These are phyloP conservation scores for Limonius californicus DNA, from an alignment of 1,140 invertebrate genomes.

Conservation along the genomic window DNA sequence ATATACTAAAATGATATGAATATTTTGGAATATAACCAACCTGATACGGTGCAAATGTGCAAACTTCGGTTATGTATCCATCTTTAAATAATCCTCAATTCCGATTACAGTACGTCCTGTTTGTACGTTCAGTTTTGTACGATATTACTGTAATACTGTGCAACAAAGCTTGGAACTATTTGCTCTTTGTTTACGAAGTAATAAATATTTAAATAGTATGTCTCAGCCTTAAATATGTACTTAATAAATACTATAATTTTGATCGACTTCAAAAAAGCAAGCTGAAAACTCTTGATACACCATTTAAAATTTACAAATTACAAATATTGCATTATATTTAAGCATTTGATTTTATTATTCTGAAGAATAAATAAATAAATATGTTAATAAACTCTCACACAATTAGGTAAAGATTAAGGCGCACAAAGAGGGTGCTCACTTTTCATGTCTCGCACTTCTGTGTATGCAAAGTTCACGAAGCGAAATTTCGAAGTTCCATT, in stretches of 20 bases:
- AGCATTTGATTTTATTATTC: conserved; percentile 1
- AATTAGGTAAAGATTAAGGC: conserved; percentile 5
- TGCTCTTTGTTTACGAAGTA: background rate
- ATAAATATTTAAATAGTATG: background rate
- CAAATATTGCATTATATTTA: background rate
- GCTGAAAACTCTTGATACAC: background rate
- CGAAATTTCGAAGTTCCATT: too few relatives aligned
- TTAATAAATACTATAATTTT: background rate
- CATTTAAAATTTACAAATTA: background rate
- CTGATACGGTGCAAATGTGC: background rate
- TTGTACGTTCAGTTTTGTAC: conserved; percentile 4
- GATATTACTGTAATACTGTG: background rate
- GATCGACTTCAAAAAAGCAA: background rate
- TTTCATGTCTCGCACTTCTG: background rate
- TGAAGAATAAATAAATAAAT: background rate
- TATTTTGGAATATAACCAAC: background rate
- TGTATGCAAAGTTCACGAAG: too few relatives aligned
- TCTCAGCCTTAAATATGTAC: background rate
- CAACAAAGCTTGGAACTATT: conserved; percentile 4
- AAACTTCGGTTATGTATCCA: background rate
- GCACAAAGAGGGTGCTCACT: conserved; percentile 3
- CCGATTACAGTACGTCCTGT: background rate
- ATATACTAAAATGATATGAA: conserved; percentile 14
- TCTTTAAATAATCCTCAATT: background rate
- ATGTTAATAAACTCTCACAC: background rate